A percentile compares a stretch with the other conserved stretches of the same genome.
phyloP scores from a whole-genome alignment of 2,888 invertebrate species.

The Erannis defoliaria region DNA sequence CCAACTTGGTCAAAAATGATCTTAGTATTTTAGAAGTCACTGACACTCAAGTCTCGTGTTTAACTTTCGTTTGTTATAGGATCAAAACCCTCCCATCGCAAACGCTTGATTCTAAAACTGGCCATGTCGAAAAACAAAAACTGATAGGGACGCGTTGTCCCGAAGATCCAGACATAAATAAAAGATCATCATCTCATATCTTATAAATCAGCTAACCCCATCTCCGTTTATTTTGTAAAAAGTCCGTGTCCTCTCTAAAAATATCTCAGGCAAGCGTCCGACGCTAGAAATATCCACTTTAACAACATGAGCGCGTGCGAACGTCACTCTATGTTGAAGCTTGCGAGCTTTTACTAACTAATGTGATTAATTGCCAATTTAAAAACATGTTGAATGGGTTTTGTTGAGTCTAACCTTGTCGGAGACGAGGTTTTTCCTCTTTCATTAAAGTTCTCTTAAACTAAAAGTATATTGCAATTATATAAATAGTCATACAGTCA shows the following conservation, averaged over 20 bases:
- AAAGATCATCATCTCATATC: constrained; percentile 42
- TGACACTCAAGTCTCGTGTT: not conserved
- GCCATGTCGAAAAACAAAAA: constrained; percentile 2
- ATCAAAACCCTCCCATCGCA: not conserved
- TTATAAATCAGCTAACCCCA: constrained; percentile 73
- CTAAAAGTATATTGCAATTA: not conserved
- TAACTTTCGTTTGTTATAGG: not conserved
- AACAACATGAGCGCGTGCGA: constrained; percentile 64
- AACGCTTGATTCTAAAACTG: constrained; percentile 4
- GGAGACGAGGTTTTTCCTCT: not conserved
- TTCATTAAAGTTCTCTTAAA: not conserved
- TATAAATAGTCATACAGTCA: not conserved
- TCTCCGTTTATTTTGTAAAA: constrained; percentile 83
- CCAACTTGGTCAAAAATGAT: not conserved
- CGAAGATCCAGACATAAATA: constrained; percentile 23
- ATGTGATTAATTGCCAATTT: constrained; percentile 43
- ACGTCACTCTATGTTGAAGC: constrained; percentile 56
- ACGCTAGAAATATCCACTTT: constrained; percentile 72
- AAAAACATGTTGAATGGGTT: constrained; percentile 7
- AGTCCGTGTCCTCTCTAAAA: constrained; percentile 80
- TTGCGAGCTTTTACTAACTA: constrained; percentile 36
- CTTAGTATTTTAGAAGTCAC: not conserved
- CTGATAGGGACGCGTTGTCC: constrained; percentile 30
- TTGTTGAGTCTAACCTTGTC: constrained; percentile 5
- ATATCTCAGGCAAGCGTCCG: constrained; percentile 77